Base-by-base conservation (phyloP, 2,113 vertebrate species). In the Albula goreensis region DNA sequence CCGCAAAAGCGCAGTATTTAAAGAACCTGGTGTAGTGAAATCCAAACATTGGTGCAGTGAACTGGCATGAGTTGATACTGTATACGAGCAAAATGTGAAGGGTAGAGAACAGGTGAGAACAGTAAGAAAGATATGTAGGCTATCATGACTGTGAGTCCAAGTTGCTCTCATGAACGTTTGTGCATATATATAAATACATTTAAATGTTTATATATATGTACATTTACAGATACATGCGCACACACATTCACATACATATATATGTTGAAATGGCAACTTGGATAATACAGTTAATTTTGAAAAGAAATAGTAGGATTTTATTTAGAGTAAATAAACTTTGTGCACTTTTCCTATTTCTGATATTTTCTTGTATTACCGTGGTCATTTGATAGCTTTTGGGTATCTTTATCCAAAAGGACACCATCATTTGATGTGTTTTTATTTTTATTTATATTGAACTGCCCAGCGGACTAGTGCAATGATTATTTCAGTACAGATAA, bases 381-480 rank as follows among this genome's bases (percentile, higher is more conserved):
- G 90, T 91, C 10, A 31, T 81, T 92, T 90, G 90, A 92, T 90
- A 91, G 74, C 19, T 70, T 88, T 49, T 19, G 84, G 13, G 25
- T 84, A 48, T 50, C 41, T 89, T 87, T 60, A 41, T 80, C 83
- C 57, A 22, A 83, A 85, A 83, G 88, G 89, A 89, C 89, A 84
- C 84, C 90, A 90, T 93, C 87, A 90, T 89, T 92, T 90, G 88
- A 85, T 89, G 84, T 85, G 57, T 53, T 57, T 92, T 85, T 86
- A 49, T 91, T 90, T 90, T 93, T 86, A 94, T 95, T 95, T 92
- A 94, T 92, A 86, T 90, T 85, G 87, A 93, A 89, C 91, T 89
- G 89, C 94, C 92, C 93, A 91, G 93, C 96, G 95, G 95, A 95
- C 93, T 93, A 93, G 96, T 96, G 95, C 95, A 97, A 96, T 95